A percentile compares a stretch with the other conserved stretches of the same genome.
Conservation (phyloP, 2,797 vertebrate species). For the Sylvia borin region DNA sequence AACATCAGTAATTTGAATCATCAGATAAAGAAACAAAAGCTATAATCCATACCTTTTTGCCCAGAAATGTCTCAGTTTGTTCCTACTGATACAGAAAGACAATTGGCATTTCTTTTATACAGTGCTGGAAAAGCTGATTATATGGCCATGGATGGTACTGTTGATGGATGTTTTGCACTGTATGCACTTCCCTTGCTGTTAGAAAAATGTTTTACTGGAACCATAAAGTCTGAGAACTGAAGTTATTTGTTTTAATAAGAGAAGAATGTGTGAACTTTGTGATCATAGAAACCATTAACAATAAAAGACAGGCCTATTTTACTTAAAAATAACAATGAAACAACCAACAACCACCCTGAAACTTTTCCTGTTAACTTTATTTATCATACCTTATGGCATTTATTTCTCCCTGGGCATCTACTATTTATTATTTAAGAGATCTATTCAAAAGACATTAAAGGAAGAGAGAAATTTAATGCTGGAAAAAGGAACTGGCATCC, state of each 20-base stretch:
- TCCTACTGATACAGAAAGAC: background rate
- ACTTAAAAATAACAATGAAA: background rate
- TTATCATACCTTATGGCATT: background rate
- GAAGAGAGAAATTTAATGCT: background rate
- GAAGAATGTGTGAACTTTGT: background rate
- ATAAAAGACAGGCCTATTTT: background rate
- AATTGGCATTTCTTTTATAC: background rate
- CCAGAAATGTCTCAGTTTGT: background rate
- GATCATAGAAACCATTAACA: background rate
- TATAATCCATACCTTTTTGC: background rate
- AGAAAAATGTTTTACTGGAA: slow-evolving; percentile 25
- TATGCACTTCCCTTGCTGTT: background rate
- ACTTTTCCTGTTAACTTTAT: background rate
- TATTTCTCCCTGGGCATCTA: background rate
- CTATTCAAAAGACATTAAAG: background rate
- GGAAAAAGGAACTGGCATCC: background rate
- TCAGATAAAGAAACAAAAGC: background rate
- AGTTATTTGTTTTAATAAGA: slow-evolving; percentile 39
- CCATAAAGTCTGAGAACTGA: background rate
- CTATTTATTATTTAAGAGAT: slow-evolving; percentile 4
- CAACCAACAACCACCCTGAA: background rate
- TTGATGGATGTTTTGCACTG: background rate
- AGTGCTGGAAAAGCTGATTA: background rate
- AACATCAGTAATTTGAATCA: background rate
- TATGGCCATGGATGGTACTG: background rate